Conservation (phyloP, 2,888 invertebrate species). For the Colostygia pectinataria region DNA sequence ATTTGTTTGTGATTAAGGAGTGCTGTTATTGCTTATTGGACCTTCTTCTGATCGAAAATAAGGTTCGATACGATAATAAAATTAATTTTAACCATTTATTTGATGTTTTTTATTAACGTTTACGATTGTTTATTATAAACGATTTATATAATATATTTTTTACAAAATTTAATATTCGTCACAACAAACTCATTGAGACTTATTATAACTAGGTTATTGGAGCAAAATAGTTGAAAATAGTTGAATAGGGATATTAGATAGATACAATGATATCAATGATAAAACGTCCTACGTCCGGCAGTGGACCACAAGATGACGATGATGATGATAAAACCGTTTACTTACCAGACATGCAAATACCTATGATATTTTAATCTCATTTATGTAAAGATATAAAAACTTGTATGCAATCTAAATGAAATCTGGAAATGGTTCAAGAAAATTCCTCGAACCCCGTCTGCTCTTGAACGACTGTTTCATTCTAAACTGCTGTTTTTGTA, state of each 20-base stretch:
- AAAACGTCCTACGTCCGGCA: too few relatives aligned
- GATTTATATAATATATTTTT: too few relatives aligned
- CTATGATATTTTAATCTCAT: constrained; percentile 3
- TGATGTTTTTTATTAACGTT: not conserved
- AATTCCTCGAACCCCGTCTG: constrained; percentile 12
- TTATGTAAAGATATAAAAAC: constrained; percentile 10
- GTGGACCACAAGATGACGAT: too few relatives aligned
- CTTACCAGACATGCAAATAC: too few relatives aligned
- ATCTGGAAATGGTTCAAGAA: constrained; percentile 17
- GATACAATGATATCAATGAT: too few relatives aligned
- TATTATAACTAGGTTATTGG: too few relatives aligned
- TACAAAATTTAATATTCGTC: too few relatives aligned
- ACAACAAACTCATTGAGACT: too few relatives aligned
- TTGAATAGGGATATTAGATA: too few relatives aligned
- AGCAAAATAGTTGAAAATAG: too few relatives aligned
- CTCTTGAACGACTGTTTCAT: constrained; percentile 9
- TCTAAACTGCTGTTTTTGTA: constrained; percentile 30
- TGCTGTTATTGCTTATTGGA: constrained; percentile 19
- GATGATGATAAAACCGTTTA: too few relatives aligned
- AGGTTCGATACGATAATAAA: constrained; percentile 7
- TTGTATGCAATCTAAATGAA: constrained; percentile 17
- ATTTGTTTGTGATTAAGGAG: constrained; percentile 28
- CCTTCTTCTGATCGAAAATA: constrained; percentile 10
- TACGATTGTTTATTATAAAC: too few relatives aligned
- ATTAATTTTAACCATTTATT: constrained; percentile 2